A percentile compares a stretch with the other conserved stretches of the same genome.
Evolutionary conservation across 1,140 invertebrate species (phyloP).

Genomic region (Solen grandis): DNA sequence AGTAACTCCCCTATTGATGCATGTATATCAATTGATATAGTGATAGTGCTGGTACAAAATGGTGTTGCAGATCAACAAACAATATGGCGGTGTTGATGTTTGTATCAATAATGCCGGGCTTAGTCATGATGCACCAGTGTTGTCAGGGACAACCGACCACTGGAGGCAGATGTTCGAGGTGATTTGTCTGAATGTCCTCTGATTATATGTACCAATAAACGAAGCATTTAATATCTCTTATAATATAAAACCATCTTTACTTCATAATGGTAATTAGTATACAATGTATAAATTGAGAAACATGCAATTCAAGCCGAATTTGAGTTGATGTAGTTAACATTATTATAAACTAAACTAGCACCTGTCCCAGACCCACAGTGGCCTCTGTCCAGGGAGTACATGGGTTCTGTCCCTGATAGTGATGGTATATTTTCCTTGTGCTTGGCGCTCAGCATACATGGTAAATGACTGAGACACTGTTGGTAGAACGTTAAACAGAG

Average conservation of each 20-base stretch:
- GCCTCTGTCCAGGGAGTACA: no score
- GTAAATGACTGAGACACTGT: no score
- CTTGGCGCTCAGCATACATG: no score
- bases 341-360: no score
- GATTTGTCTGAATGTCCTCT: constrained; percentile 26
- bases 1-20: no score
- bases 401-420: no score
- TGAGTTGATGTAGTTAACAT: neutral
- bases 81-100: constrained; percentile 85
- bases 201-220: no score
- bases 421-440: no score
- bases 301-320: neutral
- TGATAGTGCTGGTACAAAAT: no score
- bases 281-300: neutral
- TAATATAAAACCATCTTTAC: neutral
- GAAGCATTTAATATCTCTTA: neutral
- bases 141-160: constrained; percentile 79
- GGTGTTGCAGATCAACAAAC: constrained; percentile 80
- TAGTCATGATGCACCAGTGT: constrained; percentile 76
- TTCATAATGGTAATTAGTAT: neutral
- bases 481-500: no score
- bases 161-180: constrained; percentile 84
- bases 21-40: no score
- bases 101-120: constrained; percentile 89
- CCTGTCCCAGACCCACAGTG: no score